These are phyloP conservation scores for Poicephalus meyeri DNA, from an alignment of 2,113 vertebrate genomes.

Conservation along the genomic window DNA sequence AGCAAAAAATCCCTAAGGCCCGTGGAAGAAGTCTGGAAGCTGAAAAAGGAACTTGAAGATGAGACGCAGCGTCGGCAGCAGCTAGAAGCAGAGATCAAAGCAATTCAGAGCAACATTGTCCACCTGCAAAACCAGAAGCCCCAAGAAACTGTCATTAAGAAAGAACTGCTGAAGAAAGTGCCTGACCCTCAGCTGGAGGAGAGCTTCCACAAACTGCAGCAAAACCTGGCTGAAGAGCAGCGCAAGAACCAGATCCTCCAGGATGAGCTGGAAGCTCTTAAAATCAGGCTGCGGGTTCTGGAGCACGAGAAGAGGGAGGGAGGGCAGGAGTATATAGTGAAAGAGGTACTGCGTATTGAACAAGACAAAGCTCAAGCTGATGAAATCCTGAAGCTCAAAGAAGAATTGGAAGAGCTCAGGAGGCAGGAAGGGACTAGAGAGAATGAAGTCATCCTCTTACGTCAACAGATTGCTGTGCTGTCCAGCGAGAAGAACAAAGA, in stretches of 20 bases:
- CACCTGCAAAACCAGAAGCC: constrained; percentile 87
- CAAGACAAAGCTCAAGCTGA: constrained; percentile 89
- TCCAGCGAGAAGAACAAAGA: constrained; percentile 84
- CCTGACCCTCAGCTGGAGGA: constrained; percentile 91
- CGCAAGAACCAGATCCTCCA: constrained; percentile 83
- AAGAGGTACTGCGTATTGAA: constrained; percentile 94
- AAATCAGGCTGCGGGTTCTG: constrained; percentile 76
- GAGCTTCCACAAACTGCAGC: constrained; percentile 85
- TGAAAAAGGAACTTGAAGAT: constrained; percentile 89
- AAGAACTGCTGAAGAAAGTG: constrained; percentile 90
- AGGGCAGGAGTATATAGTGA: constrained; percentile 92
- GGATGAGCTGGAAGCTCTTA: constrained; percentile 86
- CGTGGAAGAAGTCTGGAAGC: constrained; percentile 83
- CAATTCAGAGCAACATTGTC: constrained; percentile 86
- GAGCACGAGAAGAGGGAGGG: constrained; percentile 86
- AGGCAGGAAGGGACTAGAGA: constrained; percentile 86
- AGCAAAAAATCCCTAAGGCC: constrained; percentile 59
- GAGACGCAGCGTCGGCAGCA: constrained; percentile 88
- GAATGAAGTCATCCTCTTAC: constrained; percentile 83
- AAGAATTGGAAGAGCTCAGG: constrained; percentile 87
- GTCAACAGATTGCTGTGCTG: constrained; percentile 83
- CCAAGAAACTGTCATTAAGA: constrained; percentile 87
- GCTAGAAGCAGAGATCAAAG: constrained; percentile 86
- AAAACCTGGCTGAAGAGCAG: constrained; percentile 87
- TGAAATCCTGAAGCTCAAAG: constrained; percentile 85